A percentile compares a stretch with the other conserved stretches of the same genome.
Conservation (phyloP, 2,888 invertebrate species). For the Plutella xylostella region DNA sequence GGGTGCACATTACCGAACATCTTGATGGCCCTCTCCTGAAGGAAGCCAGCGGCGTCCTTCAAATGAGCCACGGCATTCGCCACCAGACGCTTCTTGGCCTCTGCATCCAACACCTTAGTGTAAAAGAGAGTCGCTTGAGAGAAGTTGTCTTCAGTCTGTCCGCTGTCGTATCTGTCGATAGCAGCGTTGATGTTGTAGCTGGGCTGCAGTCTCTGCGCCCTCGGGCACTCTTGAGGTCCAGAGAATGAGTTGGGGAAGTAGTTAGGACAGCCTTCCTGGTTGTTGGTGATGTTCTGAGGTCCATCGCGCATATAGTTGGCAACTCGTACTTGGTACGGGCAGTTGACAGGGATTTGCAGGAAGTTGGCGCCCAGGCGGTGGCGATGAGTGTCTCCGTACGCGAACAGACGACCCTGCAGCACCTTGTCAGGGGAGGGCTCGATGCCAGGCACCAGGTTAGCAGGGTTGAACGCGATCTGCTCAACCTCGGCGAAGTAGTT, state of each 20-base stretch:
- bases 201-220: conserved; percentile 71
- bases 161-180: conserved; percentile 81
- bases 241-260: conserved; percentile 91
- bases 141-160: conserved; percentile 89
- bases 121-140: conserved; percentile 87
- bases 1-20: conserved; percentile 85
- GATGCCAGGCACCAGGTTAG: conserved; percentile 75
- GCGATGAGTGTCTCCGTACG: conserved; percentile 66
- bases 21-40: conserved; percentile 88
- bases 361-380: conserved; percentile 32
- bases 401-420: conserved; percentile 47
- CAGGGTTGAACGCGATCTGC: conserved; percentile 76
- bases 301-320: conserved; percentile 84
- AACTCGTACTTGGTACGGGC: conserved; percentile 52
- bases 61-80: conserved; percentile 85
- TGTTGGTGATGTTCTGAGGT: conserved; percentile 72
- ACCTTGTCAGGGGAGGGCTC: conserved; percentile 56
- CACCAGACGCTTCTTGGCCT: conserved; percentile 77
- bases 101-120: conserved; percentile 80
- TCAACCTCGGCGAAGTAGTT: conserved; percentile 59
- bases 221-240: conserved; percentile 79
- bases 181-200: conserved; percentile 77
- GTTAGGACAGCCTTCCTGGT: conserved; percentile 85
- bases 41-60: conserved; percentile 82
- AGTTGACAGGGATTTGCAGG: not conserved